Base-by-base conservation (phyloP, 2,113 vertebrate species). In the Eurypyga helias region DNA sequence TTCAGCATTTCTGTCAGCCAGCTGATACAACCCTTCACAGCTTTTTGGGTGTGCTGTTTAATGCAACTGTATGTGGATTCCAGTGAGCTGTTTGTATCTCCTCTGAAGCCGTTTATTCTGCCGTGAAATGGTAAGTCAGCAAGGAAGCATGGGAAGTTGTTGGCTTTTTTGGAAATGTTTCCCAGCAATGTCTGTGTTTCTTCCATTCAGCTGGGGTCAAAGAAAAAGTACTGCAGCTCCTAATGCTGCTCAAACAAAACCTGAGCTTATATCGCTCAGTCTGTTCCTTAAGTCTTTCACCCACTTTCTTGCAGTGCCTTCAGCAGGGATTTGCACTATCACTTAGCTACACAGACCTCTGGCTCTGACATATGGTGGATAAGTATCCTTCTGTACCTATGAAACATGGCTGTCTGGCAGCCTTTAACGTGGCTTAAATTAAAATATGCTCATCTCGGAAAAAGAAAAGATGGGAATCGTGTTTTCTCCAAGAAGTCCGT, bases 401-500 rank as follows among this genome's bases (percentile, higher is more conserved):
- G 19, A 73, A 73, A 10, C 45, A 36, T 28, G 23, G 17, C 26
- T 69, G 7, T 38, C 52, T 60, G n/a, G 23, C 5, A 26, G 26
- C 26, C 3, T 16, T 67, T 65, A 69, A 29, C 3, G 2, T 21
- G 16, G 33, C 36, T 86, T 83, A 51, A 76, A 64, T 89, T 82
- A 71, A 73, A 85, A 41, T 4, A 6, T n/a, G 13, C 9, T 67
- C 64, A 55, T 61, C 21, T 67, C 4, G 0, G 49, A 81, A 49
- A 65, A 75, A 36, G 24, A 64, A 58, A 75, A 86, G 4, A 58
- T 33, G 11, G 8, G 28, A 13, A 31, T 57, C 24, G 41, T 41
- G 41, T 2, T 3, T 21, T 26, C 3, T 2, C 1, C 7, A 65
- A 65, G 46, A 46, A 2, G 5, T 41, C 26, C 7, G 6, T 4